Evolutionary conservation across 1,140 invertebrate species (phyloP), one percentile per base, ranked within the genome.

Genomic region (Ips nitidus): DNA sequence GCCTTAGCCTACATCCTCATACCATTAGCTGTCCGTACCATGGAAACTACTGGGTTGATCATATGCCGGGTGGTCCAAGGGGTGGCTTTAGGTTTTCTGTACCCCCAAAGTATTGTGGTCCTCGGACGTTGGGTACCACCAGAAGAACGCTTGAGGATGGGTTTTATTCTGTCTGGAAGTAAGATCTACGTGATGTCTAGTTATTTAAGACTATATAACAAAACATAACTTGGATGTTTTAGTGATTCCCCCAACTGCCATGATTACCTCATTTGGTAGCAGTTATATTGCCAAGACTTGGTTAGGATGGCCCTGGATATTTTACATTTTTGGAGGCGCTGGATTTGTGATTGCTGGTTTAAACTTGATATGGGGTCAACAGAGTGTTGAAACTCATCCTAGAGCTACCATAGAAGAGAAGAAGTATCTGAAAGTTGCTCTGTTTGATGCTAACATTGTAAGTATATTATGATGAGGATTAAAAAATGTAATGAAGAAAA

Each of bases 11-110:
- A 50, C 22, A 41, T 53, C 1, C 3, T 59, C 6, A 68, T 68
- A 39, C 66, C 66, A 5, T 41, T 37, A 4, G 36, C 36, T 2
- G 66, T 57, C 22, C 2, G 38, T 2, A 4, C 22, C 4, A 2
- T 38, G 4, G 66, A 57, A 6, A 50, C 66, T 0, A 68, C 52
- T n/a, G 66, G 66, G 2, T 43, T 68, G 2, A 52, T 68, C 39
- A 6, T 50, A 2, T 68, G 57, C 45, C n/a, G 66, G 60, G 4
- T 50, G 6, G 42, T 52, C 2, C 56, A 68, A 52, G 66, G 66
- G 8, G n/a, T 52, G 8, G 45, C 41, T 4, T 8, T 55, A 37
- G 41, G 63, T 52, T 37, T 57, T 0, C 7, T 56, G 5, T 22
- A 40, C 39, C 41, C 53, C 7, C 41, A 45, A 45, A 42, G 3